Evolutionary conservation across 2,113 vertebrate genomes (phyloP).

Genomic region (Macrotis lagotis): DNA sequence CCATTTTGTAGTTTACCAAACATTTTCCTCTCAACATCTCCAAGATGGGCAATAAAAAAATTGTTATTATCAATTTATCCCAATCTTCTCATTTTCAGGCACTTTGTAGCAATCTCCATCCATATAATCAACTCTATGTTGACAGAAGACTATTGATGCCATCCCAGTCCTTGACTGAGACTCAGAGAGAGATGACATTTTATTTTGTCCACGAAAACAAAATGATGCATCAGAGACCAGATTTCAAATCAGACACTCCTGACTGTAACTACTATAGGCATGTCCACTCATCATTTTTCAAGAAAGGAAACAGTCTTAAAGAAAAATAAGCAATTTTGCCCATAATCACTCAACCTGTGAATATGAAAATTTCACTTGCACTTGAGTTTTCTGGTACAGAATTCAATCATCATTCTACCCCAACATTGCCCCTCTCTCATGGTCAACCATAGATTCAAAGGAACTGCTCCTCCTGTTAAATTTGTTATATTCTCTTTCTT

Average conservation of each 20-base stretch:
- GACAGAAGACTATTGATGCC: background rate
- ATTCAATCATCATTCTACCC: background rate
- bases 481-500: background rate
- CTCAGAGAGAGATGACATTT: background rate
- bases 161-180: background rate
- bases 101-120: background rate
- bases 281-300: background rate
- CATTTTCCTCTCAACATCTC: background rate
- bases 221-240: background rate
- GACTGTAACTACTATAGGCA: background rate
- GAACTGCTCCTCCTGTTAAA: background rate
- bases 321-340: background rate
- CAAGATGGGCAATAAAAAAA: background rate
- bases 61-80: background rate
- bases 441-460: background rate
- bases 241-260: background rate
- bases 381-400: background rate
- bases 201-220: background rate
- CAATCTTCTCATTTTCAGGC: background rate
- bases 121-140: background rate
- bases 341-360: background rate
- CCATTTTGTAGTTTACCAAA: background rate
- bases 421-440: background rate
- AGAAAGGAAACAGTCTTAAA: background rate
- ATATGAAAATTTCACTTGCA: background rate